Percentiles rank a stretch among this genome's conserved stretches.
phyloP scores from a whole-genome alignment of 1,140 invertebrate species.

The Eubasilissa regina region DNA sequence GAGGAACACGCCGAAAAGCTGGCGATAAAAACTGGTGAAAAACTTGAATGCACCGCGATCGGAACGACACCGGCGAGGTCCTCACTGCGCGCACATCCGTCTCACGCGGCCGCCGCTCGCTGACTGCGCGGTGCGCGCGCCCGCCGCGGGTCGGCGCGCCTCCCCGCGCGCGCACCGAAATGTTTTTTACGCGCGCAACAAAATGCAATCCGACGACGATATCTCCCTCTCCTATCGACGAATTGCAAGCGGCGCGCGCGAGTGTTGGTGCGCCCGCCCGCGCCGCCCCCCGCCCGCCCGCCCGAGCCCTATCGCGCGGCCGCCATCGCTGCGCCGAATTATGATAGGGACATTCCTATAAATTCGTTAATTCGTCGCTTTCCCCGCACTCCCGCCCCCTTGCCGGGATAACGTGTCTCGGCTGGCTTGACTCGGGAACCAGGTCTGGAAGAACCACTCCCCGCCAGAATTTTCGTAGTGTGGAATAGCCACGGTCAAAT shows the following conservation, averaged over 20 bases:
- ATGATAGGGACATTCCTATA: slow-evolving; percentile 26
- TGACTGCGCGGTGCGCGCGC: slow-evolving; percentile 62
- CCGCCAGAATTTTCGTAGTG: neutral
- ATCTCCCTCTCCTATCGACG: slow-evolving; percentile 62
- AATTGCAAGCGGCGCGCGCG: slow-evolving; percentile 69
- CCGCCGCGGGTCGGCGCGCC: slow-evolving; percentile 63
- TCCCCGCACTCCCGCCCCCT: neutral
- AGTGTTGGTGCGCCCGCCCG: slow-evolving; percentile 62
- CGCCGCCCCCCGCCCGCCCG: slow-evolving; percentile 67
- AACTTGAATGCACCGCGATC: slow-evolving; percentile 36
- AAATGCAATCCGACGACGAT: slow-evolving; percentile 52
- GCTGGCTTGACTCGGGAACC: neutral
- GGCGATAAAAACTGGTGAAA: slow-evolving; percentile 18
- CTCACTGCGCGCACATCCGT: slow-evolving; percentile 6
- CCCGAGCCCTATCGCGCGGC: slow-evolving; percentile 49
- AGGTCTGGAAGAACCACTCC: neutral
- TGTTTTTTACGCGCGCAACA: slow-evolving; percentile 68
- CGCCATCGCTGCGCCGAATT: slow-evolving; percentile 29
- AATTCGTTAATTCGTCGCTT: slow-evolving; percentile 26
- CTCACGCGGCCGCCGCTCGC: slow-evolving; percentile 56
- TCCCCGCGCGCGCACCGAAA: slow-evolving; percentile 64
- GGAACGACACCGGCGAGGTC: neutral
- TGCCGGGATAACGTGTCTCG: slow-evolving; percentile 1
- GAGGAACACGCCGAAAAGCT: slow-evolving; percentile 8
- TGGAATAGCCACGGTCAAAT: too few species aligned